Evolutionary conservation across 2,113 vertebrate genomes (phyloP).

Genomic region (Poeciliopsis occidentalis): DNA sequence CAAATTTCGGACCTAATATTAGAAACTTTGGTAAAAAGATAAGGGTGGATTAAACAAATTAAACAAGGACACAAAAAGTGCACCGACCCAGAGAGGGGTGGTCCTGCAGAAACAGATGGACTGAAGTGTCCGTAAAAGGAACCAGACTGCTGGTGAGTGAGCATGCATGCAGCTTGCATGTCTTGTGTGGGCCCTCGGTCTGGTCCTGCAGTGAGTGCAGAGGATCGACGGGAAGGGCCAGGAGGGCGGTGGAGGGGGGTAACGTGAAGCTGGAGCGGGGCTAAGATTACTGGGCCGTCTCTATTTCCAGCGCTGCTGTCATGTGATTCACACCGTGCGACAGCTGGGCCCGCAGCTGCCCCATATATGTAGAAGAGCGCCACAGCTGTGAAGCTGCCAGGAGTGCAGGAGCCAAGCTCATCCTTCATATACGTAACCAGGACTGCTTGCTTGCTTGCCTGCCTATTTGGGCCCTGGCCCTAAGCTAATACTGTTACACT

Average conservation of each 20-base stretch:
- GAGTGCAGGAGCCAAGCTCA: conserved; percentile 84
- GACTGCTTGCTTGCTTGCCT: conserved; percentile 54
- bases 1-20: conserved; percentile 60
- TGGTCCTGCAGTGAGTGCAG: conserved; percentile 60
- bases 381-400: conserved; percentile 92
- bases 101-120: conserved; percentile 61
- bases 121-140: conserved; percentile 73
- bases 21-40: conserved; percentile 60
- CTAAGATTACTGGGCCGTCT: conserved; percentile 90
- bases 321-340: conserved; percentile 89
- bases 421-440: conserved; percentile 83
- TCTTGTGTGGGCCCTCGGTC: conserved; percentile 46
- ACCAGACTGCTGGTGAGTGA: conserved; percentile 52
- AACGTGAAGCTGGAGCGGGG: conserved; percentile 86
- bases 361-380: conserved; percentile 84
- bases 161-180: conserved; percentile 31
- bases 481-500: conserved; percentile 75
- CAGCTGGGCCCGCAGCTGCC: conserved; percentile 97
- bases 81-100: conserved; percentile 19
- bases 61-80: conserved; percentile 58
- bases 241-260: conserved; percentile 77
- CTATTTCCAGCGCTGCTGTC: conserved; percentile 92
- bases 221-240: conserved; percentile 54
- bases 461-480: conserved; percentile 59
- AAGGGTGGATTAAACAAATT: conserved; percentile 65